Evolutionary conservation across 2,113 vertebrate genomes (phyloP), one percentile per base, ranked within the genome.

Genomic region (Heliornis fulica): DNA sequence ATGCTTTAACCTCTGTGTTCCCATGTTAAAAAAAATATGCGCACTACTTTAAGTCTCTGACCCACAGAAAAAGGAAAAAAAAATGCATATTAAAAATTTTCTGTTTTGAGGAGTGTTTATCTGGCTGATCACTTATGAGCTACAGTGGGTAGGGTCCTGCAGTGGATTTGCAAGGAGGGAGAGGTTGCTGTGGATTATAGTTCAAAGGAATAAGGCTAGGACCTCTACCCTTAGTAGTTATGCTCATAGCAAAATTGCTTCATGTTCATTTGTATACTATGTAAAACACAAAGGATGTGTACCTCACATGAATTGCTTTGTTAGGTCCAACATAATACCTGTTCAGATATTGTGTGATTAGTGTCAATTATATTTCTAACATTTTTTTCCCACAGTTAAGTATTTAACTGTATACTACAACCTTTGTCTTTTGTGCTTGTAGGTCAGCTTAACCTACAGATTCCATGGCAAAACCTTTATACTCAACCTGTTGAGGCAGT

Each of bases 401-500:
- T 56, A 4, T 59, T 63, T 81, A 50, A 57, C 20, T 54, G 2
- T 87, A 46, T 69, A 23, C 28, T 31, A 89, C 3, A 91, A 2
- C 5, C 19, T 48, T 91, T 89, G 84, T 51, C 32, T 61, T 95
- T 54, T 88, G 7, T 86, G 14, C 87, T 89, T 76, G 23, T 93
- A 99, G 99, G 98, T 93, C 98, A 98, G 66, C 98, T 99, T 87
- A 98, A 99, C 88, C 97, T 99, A 53, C 98, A 98, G 97, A 99
- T 99, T 89, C 99, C 99, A 13, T 99, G 99, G 99, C 98, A 99
- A 94, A 99, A 99, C 75, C 98, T 99, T 83, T 99, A 99, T 97
- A 99, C 98, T 38, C 99, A 99, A 88, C 99, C 99, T 16, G 99
- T 99, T 95, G 99, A 99, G 94, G 99, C 99, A 36, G 98, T 98